Evolutionary conservation across 1,140 invertebrate species (phyloP).

Genomic region (Megathymus violae): DNA sequence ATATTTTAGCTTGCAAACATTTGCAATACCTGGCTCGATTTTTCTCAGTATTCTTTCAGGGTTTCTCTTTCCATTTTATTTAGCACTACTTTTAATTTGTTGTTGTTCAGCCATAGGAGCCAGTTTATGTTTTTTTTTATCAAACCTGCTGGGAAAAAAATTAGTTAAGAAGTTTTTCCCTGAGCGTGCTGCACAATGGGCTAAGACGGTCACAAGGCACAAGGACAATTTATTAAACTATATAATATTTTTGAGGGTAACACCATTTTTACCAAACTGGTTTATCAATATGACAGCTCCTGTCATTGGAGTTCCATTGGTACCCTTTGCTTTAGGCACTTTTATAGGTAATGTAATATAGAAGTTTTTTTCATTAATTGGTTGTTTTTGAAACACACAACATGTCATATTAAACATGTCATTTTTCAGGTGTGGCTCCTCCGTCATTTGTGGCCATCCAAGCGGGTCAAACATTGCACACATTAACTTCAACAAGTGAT

Average conservation of each 20-base stretch:
- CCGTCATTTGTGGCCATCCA: constrained; percentile 99
- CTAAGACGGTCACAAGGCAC: constrained; percentile 93
- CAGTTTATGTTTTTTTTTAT: constrained; percentile 97
- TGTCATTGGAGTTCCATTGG: constrained; percentile 96
- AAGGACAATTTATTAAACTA: constrained; percentile 96
- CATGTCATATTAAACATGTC: constrained; percentile 2
- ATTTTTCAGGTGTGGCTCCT: constrained; percentile 94
- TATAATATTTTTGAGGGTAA: constrained; percentile 98
- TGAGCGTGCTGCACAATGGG: constrained; percentile 93
- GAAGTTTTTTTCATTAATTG: no score
- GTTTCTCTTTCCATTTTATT: constrained; percentile 95
- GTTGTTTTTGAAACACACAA: no score
- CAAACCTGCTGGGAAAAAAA: constrained; percentile 93
- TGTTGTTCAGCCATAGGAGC: constrained; percentile 98
- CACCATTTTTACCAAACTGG: constrained; percentile 99
- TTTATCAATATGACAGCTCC: constrained; percentile 99
- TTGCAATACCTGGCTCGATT: constrained; percentile 99
- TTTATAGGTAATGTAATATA: constrained; percentile 87
- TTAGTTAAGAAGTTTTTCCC: constrained; percentile 96
- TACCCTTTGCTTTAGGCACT: constrained; percentile 97
- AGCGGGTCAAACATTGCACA: constrained; percentile 97
- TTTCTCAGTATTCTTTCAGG: constrained; percentile 98
- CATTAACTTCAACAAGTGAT: constrained; percentile 94
- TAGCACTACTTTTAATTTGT: constrained; percentile 96
- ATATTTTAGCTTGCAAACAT: constrained; percentile 95